Evolutionary conservation across 2,888 invertebrate species (phyloP).

Genomic region (Caenorhabditis doughertyi): DNA sequence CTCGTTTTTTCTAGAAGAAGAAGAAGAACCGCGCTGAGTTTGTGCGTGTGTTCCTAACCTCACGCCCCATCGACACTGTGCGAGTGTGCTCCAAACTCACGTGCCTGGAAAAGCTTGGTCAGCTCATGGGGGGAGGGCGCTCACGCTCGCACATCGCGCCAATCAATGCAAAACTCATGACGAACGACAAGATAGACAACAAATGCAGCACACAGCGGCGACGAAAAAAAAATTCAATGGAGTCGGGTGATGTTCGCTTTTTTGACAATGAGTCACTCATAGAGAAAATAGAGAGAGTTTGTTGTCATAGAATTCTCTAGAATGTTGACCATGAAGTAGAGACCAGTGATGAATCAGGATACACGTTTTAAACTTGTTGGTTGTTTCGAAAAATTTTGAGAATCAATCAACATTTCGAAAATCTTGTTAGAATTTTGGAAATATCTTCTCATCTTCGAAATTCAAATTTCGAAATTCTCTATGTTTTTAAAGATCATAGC

Average conservation of each 20-base stretch:
- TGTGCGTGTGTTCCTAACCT: constrained; percentile 61
- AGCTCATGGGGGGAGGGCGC: constrained; percentile 54
- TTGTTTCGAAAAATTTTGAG: not conserved
- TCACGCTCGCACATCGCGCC: constrained; percentile 48
- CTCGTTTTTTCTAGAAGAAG: constrained; percentile 34
- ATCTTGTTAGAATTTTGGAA: not conserved
- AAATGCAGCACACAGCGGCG: constrained; percentile 5
- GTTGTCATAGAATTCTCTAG: constrained; percentile 23
- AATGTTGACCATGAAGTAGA: constrained; percentile 25
- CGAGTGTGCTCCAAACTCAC: constrained; percentile 41
- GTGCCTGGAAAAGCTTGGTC: constrained; percentile 51
- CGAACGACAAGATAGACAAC: constrained; percentile 36
- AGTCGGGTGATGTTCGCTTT: constrained; percentile 47
- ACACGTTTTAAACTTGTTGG: not conserved
- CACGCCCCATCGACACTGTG: constrained; percentile 58
- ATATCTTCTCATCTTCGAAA: not conserved
- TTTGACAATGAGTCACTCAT: constrained; percentile 27
- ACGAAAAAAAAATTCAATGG: not conserved
- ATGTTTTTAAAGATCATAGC: no score
- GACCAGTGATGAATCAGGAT: not conserved
- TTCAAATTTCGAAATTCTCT: not conserved
- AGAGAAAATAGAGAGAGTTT: not conserved
- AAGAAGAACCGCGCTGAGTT: constrained; percentile 35
- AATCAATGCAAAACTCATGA: constrained; percentile 62
- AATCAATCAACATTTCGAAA: not conserved